Percentiles rank a stretch among this genome's conserved stretches.
These are phyloP conservation scores for Nephrotoma flavescens DNA, from an alignment of 2,888 invertebrate species.

Conservation along the genomic window DNA sequence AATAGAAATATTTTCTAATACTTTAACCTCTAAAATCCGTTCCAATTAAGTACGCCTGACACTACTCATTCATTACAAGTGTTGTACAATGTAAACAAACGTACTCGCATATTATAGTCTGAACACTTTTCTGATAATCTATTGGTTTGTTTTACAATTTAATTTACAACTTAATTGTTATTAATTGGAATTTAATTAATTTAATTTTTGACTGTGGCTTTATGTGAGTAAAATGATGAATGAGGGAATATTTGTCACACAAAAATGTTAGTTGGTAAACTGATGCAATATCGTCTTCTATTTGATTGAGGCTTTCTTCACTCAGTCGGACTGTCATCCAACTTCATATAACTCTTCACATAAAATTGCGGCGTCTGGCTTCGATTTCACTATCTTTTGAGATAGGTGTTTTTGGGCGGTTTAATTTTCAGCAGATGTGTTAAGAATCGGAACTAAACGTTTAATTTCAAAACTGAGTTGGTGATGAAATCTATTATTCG, in stretches of 20 bases:
- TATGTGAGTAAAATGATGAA: not conserved
- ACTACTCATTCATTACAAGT: not conserved
- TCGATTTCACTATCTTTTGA: no score
- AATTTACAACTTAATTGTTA: not conserved
- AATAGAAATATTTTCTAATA: not conserved
- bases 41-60: not conserved
- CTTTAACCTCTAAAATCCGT: not conserved
- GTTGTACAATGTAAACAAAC: not conserved
- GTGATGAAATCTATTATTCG: no score
- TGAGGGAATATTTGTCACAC: not conserved
- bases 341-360: no score
- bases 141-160: not conserved
- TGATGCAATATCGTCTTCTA: no score
- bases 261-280: no score
- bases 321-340: no score
- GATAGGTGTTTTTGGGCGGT: no score
- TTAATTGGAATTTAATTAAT: not conserved
- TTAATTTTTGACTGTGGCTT: not conserved
- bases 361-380: no score
- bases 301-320: no score
- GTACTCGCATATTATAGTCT: not conserved
- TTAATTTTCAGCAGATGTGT: no score
- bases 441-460: no score
- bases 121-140: not conserved
- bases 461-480: no score